phyloP scores from a whole-genome alignment of 2,113 vertebrate species.

The Gobiocypris rarus region DNA sequence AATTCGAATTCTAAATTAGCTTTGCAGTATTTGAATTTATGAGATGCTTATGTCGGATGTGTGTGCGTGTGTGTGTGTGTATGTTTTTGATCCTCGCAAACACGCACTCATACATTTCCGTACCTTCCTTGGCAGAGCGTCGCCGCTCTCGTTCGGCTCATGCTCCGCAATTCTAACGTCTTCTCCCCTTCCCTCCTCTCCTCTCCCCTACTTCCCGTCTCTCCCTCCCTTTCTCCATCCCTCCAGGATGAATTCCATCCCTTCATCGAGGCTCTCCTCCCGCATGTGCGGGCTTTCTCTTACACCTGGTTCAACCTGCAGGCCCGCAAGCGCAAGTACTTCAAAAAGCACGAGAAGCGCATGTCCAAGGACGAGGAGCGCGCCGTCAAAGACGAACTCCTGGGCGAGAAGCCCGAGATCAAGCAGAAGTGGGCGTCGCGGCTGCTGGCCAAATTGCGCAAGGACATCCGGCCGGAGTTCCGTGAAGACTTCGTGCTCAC shows the following conservation, averaged over 20 bases:
- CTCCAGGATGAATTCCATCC: slow-evolving; percentile 98
- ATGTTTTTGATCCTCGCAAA: slow-evolving; percentile 12
- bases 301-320: slow-evolving; percentile 99
- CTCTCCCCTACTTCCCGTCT: slow-evolving; percentile 66
- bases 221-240: slow-evolving; percentile 47
- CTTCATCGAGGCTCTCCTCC: slow-evolving; percentile 96
- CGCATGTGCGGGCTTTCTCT: slow-evolving; percentile 94
- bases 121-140: slow-evolving; percentile 47
- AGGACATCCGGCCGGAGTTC: slow-evolving; percentile 95
- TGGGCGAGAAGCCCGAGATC: slow-evolving; percentile 94
- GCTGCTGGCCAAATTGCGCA: slow-evolving; percentile 92
- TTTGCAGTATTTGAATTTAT: not conserved
- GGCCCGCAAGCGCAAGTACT: slow-evolving; percentile 96
- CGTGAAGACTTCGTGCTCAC: slow-evolving; percentile 95
- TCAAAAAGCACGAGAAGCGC: slow-evolving; percentile 97
- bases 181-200: slow-evolving; percentile 67
- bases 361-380: slow-evolving; percentile 96
- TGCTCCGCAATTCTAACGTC: slow-evolving; percentile 77
- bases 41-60: not conserved
- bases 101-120: not conserved
- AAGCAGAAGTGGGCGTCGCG: slow-evolving; percentile 97
- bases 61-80: slow-evolving; percentile 14
- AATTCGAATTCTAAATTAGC: not conserved
- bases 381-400: slow-evolving; percentile 92
- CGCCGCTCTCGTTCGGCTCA: slow-evolving; percentile 61